Evolutionary conservation across 2,797 vertebrate species (phyloP).

Genomic region (Rhabdophis nuchalis): DNA sequence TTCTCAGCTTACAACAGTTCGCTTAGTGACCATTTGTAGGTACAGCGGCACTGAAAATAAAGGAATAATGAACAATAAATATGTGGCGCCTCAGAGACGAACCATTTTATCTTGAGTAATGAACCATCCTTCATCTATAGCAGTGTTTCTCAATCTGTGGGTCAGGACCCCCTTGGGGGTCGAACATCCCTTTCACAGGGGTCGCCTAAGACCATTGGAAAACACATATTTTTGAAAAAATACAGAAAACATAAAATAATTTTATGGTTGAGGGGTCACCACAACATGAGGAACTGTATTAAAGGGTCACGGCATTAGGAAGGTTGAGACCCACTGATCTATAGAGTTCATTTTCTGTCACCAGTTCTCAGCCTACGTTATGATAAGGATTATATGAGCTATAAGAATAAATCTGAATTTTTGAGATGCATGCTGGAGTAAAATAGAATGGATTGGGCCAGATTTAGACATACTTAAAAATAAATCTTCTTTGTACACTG

Average conservation of each 20-base stretch:
- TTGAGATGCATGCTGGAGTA: neutral
- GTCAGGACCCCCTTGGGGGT: no score
- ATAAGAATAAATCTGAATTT: neutral
- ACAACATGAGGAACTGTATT: no score
- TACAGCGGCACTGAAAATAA: neutral
- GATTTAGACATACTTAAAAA: neutral
- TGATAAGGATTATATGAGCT: neutral
- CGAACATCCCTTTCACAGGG: no score
- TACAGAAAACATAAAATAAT: no score
- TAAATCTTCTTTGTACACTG: neutral
- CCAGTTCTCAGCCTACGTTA: neutral
- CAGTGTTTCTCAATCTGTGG: no score
- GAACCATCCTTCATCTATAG: neutral
- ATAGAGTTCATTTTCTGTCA: neutral
- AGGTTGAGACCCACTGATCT: no score
- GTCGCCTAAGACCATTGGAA: no score
- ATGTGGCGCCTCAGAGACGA: neutral
- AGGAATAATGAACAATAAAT: neutral
- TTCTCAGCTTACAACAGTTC: no score
- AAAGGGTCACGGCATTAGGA: no score
- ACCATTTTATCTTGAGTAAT: neutral
- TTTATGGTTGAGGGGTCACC: no score
- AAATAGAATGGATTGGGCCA: neutral
- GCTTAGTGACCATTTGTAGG: no score
- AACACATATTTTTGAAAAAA: no score